phyloP scores from a whole-genome alignment of 2,797 vertebrate genomes.

The Crocidura indochinensis region DNA sequence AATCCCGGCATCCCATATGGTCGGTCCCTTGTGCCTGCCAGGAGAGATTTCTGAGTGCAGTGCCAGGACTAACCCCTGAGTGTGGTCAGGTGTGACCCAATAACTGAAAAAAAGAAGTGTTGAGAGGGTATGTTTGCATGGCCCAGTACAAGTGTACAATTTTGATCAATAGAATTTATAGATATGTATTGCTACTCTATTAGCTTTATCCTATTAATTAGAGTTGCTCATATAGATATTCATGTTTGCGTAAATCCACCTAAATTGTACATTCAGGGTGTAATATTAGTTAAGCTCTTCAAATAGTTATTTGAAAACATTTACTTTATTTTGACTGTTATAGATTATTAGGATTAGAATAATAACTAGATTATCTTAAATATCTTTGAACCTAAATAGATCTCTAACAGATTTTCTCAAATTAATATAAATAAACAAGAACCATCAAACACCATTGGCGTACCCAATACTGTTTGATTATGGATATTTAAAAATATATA shows the following conservation, averaged over 20 bases:
- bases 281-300: conserved; percentile 59
- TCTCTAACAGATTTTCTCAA: conserved; percentile 49
- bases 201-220: conserved; percentile 63
- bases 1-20: too few species aligned
- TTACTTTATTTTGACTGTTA: conserved; percentile 61
- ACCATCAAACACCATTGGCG: not conserved
- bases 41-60: too few species aligned
- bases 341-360: conserved; percentile 44
- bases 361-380: conserved; percentile 45
- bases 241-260: conserved; percentile 39
- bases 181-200: conserved; percentile 77
- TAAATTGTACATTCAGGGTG: conserved; percentile 54
- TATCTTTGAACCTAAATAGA: conserved; percentile 33
- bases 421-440: conserved; percentile 24
- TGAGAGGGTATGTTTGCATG: conserved; percentile 80
- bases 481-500: conserved; percentile 22
- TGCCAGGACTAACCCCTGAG: too few species aligned
- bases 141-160: conserved; percentile 84
- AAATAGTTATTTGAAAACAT: conserved; percentile 38
- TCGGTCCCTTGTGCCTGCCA: too few species aligned
- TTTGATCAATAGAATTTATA: conserved; percentile 83
- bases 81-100: too few species aligned
- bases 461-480: conserved; percentile 6
- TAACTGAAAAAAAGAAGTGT: not conserved
- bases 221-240: conserved; percentile 66